Conservation (phyloP, 1,140 invertebrate species). For the Homarus americanus region DNA sequence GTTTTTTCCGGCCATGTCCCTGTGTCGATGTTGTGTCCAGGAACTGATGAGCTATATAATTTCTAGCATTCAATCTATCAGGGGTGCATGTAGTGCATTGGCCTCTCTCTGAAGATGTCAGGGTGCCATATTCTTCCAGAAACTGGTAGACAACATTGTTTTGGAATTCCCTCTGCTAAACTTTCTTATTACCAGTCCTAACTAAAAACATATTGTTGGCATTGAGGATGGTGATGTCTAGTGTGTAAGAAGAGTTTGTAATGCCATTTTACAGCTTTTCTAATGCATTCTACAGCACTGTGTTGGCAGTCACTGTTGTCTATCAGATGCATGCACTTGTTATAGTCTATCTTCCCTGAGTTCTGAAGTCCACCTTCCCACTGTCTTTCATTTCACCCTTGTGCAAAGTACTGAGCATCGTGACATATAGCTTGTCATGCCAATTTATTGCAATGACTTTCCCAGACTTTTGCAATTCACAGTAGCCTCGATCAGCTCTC, state of each 20-base stretch:
- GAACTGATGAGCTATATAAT: no score
- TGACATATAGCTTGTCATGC: not conserved
- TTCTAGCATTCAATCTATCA: no score
- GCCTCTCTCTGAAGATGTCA: not conserved
- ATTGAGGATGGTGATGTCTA: constrained; percentile 36
- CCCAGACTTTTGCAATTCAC: no score
- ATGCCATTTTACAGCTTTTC: constrained; percentile 23
- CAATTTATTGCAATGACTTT: no score
- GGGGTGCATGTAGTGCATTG: no score
- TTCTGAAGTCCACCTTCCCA: not conserved
- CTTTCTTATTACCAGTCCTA: not conserved
- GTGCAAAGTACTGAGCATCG: constrained; percentile 20
- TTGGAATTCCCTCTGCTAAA: not conserved
- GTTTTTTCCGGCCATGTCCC: no score
- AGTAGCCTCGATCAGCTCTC: not conserved
- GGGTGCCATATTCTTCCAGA: not conserved
- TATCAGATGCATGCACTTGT: not conserved
- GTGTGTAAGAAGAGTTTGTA: constrained; percentile 25
- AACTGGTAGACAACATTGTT: not conserved
- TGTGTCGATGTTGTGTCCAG: no score
- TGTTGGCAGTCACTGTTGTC: constrained; percentile 29
- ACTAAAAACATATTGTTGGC: constrained; percentile 32
- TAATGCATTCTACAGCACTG: constrained; percentile 10
- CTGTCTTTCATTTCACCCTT: no score
- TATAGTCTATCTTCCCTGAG: constrained; percentile 18